These are phyloP conservation scores for Molossus alvarezi DNA, from an alignment of 2,797 vertebrate species.

Conservation along the genomic window DNA sequence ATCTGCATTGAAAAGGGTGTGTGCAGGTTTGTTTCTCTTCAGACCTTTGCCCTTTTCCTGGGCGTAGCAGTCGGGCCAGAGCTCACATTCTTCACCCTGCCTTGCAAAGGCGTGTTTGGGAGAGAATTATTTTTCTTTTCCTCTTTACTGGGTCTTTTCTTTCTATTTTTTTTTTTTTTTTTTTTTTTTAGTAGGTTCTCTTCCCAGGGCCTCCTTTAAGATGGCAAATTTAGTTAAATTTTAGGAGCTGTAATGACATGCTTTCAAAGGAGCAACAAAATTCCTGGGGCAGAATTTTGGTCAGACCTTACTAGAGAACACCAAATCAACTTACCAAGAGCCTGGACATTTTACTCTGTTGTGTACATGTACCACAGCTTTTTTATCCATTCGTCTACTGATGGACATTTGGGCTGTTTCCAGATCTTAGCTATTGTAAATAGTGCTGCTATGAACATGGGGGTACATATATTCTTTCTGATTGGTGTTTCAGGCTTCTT, in stretches of 20 bases:
- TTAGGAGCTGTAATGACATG: background rate
- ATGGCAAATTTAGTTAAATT: slow-evolving; percentile 58
- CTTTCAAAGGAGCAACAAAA: background rate
- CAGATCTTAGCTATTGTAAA: no score
- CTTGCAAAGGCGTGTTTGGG: slow-evolving; percentile 50
- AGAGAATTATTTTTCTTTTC: slow-evolving; percentile 72
- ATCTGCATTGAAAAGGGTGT: slow-evolving; percentile 73
- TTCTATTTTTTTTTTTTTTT: background rate
- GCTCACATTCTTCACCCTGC: slow-evolving; percentile 65
- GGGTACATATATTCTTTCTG: no score
- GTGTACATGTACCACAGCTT: no score
- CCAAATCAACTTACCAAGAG: background rate
- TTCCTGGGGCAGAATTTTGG: background rate
- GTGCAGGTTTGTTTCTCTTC: slow-evolving; percentile 69
- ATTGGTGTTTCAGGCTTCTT: no score
- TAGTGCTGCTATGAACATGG: no score
- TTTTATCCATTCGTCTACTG: no score
- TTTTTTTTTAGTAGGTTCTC: background rate
- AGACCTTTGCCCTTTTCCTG: background rate
- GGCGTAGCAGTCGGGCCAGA: background rate
- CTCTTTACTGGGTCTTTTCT: slow-evolving; percentile 30
- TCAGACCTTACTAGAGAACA: background rate
- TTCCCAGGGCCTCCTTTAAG: slow-evolving; percentile 7
- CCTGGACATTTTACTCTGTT: background rate
- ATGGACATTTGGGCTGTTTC: no score